These are phyloP conservation scores for Mimas tiliae DNA, from an alignment of 2,888 invertebrate species.

Conservation along the genomic window DNA sequence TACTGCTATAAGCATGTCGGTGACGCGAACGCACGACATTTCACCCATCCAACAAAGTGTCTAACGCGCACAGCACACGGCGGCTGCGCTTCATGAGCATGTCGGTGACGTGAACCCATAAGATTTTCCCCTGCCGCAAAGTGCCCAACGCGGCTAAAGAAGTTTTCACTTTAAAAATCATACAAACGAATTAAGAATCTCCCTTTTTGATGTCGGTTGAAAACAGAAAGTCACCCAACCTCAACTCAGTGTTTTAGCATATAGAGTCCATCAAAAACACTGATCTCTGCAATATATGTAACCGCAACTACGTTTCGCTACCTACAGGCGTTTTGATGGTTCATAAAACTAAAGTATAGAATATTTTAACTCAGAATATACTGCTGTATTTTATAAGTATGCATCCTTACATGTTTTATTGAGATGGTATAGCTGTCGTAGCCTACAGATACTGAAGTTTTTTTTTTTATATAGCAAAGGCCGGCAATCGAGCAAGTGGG, in stretches of 20 bases:
- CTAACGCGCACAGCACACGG: too few species aligned
- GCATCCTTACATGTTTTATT: slow-evolving; percentile 28
- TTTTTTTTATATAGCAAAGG: too few species aligned
- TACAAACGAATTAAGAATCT: background rate
- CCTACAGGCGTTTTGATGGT: slow-evolving; percentile 13
- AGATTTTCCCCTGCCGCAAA: too few species aligned
- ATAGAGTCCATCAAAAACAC: slow-evolving; percentile 16
- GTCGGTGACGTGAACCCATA: too few species aligned
- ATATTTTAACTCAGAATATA: slow-evolving; percentile 18
- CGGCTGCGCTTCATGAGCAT: too few species aligned
- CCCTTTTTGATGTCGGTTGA: background rate
- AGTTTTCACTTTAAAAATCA: too few species aligned
- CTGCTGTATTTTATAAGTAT: slow-evolving; percentile 14
- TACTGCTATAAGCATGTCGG: too few species aligned
- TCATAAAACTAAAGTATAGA: slow-evolving; percentile 21
- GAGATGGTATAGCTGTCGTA: background rate
- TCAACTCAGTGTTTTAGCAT: background rate
- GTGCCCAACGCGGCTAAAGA: too few species aligned
- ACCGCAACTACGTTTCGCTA: background rate
- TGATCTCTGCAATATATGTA: slow-evolving; percentile 12
- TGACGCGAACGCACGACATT: too few species aligned
- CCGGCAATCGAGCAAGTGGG: too few species aligned
- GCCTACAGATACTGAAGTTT: too few species aligned
- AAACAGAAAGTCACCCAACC: background rate
- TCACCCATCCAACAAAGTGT: too few species aligned